Conservation (phyloP, 2,888 invertebrate genomes). For the Amiota minor region DNA sequence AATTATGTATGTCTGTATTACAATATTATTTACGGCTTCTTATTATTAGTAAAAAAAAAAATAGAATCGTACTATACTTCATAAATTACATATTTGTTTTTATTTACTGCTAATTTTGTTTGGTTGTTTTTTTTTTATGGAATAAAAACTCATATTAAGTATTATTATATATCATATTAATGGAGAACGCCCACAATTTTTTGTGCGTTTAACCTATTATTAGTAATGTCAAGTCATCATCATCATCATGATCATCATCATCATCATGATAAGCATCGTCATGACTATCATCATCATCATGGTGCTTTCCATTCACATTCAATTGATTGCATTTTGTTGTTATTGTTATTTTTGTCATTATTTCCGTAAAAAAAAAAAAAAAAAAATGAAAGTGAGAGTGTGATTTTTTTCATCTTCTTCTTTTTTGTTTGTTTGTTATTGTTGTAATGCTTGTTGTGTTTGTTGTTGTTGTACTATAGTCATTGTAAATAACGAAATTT, state of each 20-base stretch:
- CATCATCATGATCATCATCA: not conserved
- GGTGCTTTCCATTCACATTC: not conserved
- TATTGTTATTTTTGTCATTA: constrained; percentile 1
- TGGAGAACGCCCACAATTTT: too few species aligned
- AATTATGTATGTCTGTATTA: too few species aligned
- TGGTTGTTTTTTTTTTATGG: too few species aligned
- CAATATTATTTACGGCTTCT: too few species aligned
- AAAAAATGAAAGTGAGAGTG: constrained; percentile 9
- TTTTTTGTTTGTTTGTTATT: too few species aligned
- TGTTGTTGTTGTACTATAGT: not conserved
- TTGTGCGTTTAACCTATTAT: not conserved
- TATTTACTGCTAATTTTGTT: too few species aligned
- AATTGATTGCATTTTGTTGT: not conserved
- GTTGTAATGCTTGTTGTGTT: not conserved
- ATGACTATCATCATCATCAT: not conserved
- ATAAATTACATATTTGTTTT: too few species aligned
- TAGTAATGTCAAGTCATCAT: not conserved
- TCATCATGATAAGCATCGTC: not conserved
- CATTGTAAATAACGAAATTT: not conserved
- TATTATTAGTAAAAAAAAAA: too few species aligned
- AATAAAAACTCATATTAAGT: too few species aligned
- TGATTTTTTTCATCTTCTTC: not conserved
- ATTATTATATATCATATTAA: too few species aligned
- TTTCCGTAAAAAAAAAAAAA: constrained; percentile 7
- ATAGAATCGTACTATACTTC: too few species aligned